These are phyloP conservation scores for Anarhynchus alexandrinus DNA, from an alignment of 2,113 vertebrate species.

Conservation along the genomic window DNA sequence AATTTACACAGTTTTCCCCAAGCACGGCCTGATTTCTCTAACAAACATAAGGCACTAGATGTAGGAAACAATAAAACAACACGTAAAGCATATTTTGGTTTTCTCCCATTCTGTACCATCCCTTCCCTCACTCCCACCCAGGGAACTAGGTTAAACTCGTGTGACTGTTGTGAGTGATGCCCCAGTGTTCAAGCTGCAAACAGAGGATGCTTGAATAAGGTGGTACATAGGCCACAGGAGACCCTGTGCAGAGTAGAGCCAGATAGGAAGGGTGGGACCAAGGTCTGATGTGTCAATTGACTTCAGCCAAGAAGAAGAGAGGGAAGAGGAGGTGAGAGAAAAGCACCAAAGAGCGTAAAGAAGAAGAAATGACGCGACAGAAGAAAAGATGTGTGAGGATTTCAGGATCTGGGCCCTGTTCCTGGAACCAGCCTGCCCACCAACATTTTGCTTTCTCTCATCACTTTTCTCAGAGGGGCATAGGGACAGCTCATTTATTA, in stretches of 20 bases:
- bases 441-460: neutral
- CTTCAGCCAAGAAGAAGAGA: neutral
- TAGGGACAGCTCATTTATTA: neutral
- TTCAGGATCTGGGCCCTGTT: neutral
- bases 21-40: neutral
- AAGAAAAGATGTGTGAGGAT: neutral
- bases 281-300: neutral
- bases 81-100: neutral
- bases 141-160: neutral
- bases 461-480: neutral
- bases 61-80: neutral
- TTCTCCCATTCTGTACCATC: neutral
- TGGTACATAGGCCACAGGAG: neutral
- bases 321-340: neutral
- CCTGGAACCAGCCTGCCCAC: neutral
- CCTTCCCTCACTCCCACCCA: neutral
- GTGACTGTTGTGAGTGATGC: neutral
- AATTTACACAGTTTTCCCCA: neutral
- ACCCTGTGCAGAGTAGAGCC: neutral
- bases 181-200: neutral
- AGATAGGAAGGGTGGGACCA: neutral
- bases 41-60: neutral
- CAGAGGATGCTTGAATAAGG: neutral
- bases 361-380: neutral
- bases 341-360: neutral